Evolutionary conservation across 2,888 invertebrate genomes (phyloP), one percentile per base, ranked within the genome.

Genomic region (Erannis defoliaria): DNA sequence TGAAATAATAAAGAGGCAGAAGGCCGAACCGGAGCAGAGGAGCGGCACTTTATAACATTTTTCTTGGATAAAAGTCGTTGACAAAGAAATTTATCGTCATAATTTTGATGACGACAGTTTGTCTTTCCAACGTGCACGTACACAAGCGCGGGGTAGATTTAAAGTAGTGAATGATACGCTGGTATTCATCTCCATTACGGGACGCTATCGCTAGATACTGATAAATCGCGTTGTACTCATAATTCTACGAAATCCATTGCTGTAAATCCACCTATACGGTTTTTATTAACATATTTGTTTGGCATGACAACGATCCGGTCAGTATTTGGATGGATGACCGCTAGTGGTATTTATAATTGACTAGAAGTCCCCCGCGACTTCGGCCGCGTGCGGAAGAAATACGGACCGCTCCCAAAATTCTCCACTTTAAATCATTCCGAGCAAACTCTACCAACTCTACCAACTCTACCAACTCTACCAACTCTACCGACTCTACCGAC

Each of bases 171-270:
- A 78, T 78, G 75, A 84, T 86, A 73, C 65, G 70, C 71, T 26
- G 51, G 74, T 77, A 88, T 88, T 81, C 71, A 81, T 88, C 86
- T 85, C 77, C 77, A 85, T 86, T 83, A 76, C 73, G 73, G 59
- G 70, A 75, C 73, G 80, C 78, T 74, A 76, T 77, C 73, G 74
- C 73, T 76, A 82, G 78, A 82, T 82, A 75, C 78, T 80, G 81
- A 84, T 83, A 80, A 84, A 85, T 83, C 78, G 81, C 78, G 75
- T 73, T 72, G 66, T 60, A 40, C 50, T 49, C 6, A 33, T 58
- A 35, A 33, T 62, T 56, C 12, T 23, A 19, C 16, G n/a, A 21
- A 46, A 40, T 51, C 42, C 43, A 49, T 50, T 50, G 42, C 23
- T 37, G 26, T 48, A 35, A 51, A 59, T 50, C 26, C 45, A 19